Evolutionary conservation across 2,888 invertebrate genomes (phyloP).

Genomic region (Augiades crinisus): DNA sequence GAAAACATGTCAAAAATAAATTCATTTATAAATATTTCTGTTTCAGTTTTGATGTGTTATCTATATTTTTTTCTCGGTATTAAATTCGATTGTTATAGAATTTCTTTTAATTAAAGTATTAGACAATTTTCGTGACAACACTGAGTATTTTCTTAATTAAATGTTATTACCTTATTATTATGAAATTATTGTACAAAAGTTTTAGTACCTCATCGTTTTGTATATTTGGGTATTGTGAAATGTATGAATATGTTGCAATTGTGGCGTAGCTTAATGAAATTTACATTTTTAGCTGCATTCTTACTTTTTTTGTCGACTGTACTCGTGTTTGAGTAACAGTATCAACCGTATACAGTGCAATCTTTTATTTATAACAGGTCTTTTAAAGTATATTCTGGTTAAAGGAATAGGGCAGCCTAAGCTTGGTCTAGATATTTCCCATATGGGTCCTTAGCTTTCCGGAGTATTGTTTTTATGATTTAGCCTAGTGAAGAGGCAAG

Average conservation of each 20-base stretch:
- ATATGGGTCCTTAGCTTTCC: too few relatives aligned
- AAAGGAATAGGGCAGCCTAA: too few relatives aligned
- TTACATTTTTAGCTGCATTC: constrained; percentile 32
- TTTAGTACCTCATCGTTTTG: constrained; percentile 48
- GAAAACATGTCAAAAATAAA: background rate
- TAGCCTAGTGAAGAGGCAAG: too few relatives aligned
- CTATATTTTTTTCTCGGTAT: background rate
- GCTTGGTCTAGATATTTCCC: too few relatives aligned
- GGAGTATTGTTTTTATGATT: too few relatives aligned
- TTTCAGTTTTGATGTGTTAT: background rate
- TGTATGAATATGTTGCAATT: constrained; percentile 36
- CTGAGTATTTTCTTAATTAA: constrained; percentile 21
- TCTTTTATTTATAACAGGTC: too few relatives aligned
- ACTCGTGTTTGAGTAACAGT: too few relatives aligned
- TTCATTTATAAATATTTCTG: background rate
- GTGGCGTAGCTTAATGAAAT: constrained; percentile 33
- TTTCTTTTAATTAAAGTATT: too few relatives aligned
- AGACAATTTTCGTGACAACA: too few relatives aligned
- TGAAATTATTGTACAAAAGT: constrained; percentile 34
- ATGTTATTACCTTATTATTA: background rate
- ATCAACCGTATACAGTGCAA: too few relatives aligned
- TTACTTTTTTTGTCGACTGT: constrained; percentile 28
- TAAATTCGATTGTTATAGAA: too few relatives aligned
- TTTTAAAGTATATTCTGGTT: too few relatives aligned
- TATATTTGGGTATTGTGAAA: constrained; percentile 33